Evolutionary conservation across 2,113 vertebrate species (phyloP).

Genomic region (Siniperca knerii): DNA sequence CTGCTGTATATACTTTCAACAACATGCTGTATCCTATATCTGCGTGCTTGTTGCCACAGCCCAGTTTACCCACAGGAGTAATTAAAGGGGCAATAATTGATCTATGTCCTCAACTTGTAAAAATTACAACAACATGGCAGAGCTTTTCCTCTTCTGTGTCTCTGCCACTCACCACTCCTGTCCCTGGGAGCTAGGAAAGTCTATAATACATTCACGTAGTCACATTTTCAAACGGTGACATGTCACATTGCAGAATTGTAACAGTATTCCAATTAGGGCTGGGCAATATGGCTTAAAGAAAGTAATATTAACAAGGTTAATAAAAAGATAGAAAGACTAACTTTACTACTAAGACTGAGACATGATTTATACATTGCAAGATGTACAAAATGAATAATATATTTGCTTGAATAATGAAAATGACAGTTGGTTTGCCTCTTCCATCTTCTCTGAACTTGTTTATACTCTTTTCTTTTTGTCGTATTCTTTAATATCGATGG

Average conservation of each 20-base stretch:
- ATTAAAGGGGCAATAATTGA: conserved; percentile 54
- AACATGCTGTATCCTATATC: conserved; percentile 26
- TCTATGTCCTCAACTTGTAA: conserved; percentile 35
- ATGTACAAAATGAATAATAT: conserved; percentile 11
- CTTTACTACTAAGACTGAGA: not conserved
- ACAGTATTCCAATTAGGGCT: not conserved
- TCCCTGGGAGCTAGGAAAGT: not conserved
- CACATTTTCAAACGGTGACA: not conserved
- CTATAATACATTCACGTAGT: not conserved
- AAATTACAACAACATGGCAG: conserved; percentile 42
- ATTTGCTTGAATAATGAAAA: conserved; percentile 10
- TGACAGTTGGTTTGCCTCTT: not conserved
- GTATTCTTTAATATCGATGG: not conserved
- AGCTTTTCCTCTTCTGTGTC: conserved; percentile 13
- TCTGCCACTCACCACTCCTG: conserved; percentile 5
- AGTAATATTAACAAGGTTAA: not conserved
- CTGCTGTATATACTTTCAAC: conserved; percentile 41
- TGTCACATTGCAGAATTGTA: not conserved
- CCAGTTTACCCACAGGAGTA: conserved; percentile 41
- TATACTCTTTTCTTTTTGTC: not conserved
- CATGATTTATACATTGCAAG: conserved; percentile 6
- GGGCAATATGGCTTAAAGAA: not conserved
- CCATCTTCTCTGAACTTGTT: not conserved
- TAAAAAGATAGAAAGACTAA: not conserved
- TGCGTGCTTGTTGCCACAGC: conserved; percentile 8